A percentile compares a stretch with the other conserved stretches of the same genome.
Conservation (phyloP, 2,888 invertebrate genomes). For the Agrochola macilenta region DNA sequence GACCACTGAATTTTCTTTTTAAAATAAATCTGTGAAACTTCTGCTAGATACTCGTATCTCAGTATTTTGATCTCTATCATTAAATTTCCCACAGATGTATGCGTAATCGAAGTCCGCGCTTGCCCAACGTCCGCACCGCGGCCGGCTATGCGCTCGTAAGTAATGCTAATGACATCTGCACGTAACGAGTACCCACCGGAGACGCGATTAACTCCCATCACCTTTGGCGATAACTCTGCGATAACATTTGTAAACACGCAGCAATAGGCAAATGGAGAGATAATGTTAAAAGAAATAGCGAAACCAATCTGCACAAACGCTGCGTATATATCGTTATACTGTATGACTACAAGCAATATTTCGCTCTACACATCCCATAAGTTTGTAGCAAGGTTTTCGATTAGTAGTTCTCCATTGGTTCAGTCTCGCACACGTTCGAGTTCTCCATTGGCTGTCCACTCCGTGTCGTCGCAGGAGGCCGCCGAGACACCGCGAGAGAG, state of each 20-base stretch:
- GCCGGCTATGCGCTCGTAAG: neutral
- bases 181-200: slow-evolving; percentile 8
- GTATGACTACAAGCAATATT: neutral
- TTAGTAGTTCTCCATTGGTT: neutral
- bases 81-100: slow-evolving; percentile 18
- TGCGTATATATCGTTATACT: neutral
- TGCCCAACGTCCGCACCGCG: slow-evolving; percentile 6
- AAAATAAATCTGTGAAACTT: neutral
- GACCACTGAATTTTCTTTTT: neutral
- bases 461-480: slow-evolving; percentile 1
- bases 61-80: slow-evolving; percentile 6
- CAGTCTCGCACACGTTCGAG: neutral
- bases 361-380: neutral
- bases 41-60: neutral
- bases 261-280: slow-evolving; percentile 7
- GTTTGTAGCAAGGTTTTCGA: neutral
- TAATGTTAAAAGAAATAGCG: neutral
- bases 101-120: slow-evolving; percentile 21
- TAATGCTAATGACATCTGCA: slow-evolving; percentile 28
- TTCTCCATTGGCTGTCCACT: slow-evolving; percentile 20
- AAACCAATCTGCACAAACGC: slow-evolving; percentile 2
- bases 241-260: slow-evolving; percentile 26
- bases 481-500: slow-evolving; percentile 42
- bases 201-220: slow-evolving; percentile 40
- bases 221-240: slow-evolving; percentile 43